Evolutionary conservation across 2,113 vertebrate species (phyloP), one percentile per base, ranked within the genome.

Genomic region (Gnathonemus longibarbis): DNA sequence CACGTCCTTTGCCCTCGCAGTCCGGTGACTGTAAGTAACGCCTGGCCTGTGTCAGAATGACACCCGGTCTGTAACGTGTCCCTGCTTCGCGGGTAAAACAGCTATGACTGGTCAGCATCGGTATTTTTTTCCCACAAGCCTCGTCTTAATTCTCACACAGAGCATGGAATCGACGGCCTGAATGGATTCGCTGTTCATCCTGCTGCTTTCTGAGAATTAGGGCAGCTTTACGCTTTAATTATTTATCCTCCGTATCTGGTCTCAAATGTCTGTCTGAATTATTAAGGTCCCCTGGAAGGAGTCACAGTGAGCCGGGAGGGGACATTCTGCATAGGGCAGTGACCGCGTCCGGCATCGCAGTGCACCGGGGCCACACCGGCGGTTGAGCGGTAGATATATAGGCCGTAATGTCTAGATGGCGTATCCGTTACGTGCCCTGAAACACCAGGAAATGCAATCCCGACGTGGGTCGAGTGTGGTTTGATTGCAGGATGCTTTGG

Each of bases 281-380:
- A 96, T 95, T 96, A 88, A 96, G 92, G 92, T 88, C 90, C 86
- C 89, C 7, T 91, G 92, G 92, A 58, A 93, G 91, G 90, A 93
- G 93, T 93, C 94, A 56, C 92, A 91, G 91, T 35, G 84, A n/a
- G 90, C 90, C 89, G 90, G 91, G 91, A 91, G 93, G 89, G 89
- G 58, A 8, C 84, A 52, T 84, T 27, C 50, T 21, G 74, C 49
- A 9, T 35, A 15, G n/a, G 74, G 7, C 35, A 80, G 35, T 53
- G 50, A 56, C 49, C 5, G 2, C 31, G 86, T 49, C n/a, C 17
- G 15, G n/a, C n/a, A 39, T 21, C 49, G 80, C 86, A 24, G 89
- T 91, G 92, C 90, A 91, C 89, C 3, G 35, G 49, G 42, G 42
- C n/a, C 6, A 27, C 31, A 53, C 27, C 42, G 17, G 6, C 24